Conservation (phyloP, 2,113 vertebrate species). For the Hyperoodon ampullatus region DNA sequence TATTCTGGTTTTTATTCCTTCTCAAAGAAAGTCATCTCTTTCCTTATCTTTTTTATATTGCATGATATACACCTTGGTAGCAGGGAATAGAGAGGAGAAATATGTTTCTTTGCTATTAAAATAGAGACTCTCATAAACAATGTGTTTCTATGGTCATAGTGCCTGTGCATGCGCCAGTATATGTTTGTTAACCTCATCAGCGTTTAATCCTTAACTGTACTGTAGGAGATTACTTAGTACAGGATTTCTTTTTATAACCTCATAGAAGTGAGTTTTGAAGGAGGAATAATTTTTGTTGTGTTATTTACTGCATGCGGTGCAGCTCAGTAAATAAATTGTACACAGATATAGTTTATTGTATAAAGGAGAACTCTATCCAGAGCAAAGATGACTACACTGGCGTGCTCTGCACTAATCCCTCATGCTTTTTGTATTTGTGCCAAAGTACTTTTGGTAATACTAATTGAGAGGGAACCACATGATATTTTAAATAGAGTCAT, state of each 20-base stretch:
- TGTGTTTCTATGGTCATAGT: background rate
- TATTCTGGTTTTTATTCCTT: background rate
- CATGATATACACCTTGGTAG: background rate
- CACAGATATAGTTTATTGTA: constrained; percentile 9
- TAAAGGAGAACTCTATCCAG: constrained; percentile 27
- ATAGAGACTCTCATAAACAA: background rate
- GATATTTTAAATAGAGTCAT: constrained; percentile 79
- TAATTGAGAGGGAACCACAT: constrained; percentile 77
- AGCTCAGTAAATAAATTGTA: constrained; percentile 52
- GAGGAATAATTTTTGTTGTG: constrained; percentile 19
- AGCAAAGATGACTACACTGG: constrained; percentile 47
- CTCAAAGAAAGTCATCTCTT: background rate
- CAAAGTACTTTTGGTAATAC: constrained; percentile 80
- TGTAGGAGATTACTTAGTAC: background rate
- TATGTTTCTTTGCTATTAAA: background rate
- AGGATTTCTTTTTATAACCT: constrained; percentile 40
- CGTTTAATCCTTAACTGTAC: background rate
- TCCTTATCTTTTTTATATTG: background rate
- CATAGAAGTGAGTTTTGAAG: constrained; percentile 63
- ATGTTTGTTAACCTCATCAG: background rate
- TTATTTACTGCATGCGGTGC: constrained; percentile 24
- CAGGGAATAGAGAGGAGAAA: constrained; percentile 3
- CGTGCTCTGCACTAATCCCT: constrained; percentile 62
- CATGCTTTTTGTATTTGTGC: constrained; percentile 78
- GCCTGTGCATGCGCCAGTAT: background rate